These are phyloP conservation scores for Connochaetes taurinus DNA, from an alignment of 2,113 vertebrate genomes.

Conservation along the genomic window DNA sequence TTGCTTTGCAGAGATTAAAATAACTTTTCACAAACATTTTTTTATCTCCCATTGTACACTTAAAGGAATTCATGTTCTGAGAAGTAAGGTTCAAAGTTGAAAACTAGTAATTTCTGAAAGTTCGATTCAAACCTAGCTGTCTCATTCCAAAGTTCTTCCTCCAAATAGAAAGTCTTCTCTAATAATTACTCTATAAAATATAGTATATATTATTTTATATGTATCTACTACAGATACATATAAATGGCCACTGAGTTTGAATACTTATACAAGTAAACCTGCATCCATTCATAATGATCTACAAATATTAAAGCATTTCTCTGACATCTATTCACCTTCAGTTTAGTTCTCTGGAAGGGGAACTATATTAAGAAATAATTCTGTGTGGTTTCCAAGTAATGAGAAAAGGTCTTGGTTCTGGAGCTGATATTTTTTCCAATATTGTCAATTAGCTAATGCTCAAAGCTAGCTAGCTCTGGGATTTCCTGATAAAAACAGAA, in stretches of 20 bases:
- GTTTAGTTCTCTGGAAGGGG: not conserved
- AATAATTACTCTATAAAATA: not conserved
- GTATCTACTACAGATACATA: not conserved
- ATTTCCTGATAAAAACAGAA: slow-evolving; percentile 35
- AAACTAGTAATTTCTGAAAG: not conserved
- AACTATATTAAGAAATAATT: slow-evolving; percentile 8
- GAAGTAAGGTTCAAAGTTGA: not conserved
- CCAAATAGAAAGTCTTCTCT: not conserved
- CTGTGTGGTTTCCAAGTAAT: not conserved
- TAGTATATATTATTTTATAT: not conserved
- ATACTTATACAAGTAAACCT: not conserved
- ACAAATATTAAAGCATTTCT: not conserved
- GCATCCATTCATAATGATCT: not conserved
- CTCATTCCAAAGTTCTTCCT: not conserved
- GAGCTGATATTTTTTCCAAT: not conserved
- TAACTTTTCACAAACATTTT: not conserved
- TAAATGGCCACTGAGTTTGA: not conserved
- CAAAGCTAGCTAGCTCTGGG: not conserved
- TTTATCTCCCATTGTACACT: not conserved
- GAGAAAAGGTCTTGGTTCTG: not conserved
- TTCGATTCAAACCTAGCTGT: not conserved
- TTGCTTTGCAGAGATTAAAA: slow-evolving; percentile 24
- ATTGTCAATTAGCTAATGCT: not conserved
- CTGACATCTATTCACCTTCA: not conserved
- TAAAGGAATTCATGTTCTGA: not conserved